Evolutionary conservation across 2,113 vertebrate species (phyloP).

Genomic region (Terrapene triunguis): DNA sequence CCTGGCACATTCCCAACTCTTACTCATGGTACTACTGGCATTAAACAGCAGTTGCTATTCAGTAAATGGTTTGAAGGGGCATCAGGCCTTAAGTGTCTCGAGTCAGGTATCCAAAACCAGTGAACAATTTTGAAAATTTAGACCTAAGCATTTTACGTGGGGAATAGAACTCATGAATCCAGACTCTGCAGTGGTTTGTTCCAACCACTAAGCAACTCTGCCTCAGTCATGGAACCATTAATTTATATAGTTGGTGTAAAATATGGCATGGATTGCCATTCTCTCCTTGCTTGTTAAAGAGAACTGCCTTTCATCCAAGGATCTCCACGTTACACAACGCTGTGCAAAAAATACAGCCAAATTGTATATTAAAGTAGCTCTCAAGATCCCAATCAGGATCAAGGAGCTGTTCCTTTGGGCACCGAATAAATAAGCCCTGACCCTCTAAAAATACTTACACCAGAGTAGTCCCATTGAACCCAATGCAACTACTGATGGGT

Average conservation of each 20-base stretch:
- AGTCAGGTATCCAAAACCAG: background rate
- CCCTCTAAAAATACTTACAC: background rate
- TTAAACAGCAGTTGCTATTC: background rate
- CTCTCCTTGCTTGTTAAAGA: background rate
- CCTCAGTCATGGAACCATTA: background rate
- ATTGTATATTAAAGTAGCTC: background rate
- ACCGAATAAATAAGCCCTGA: background rate
- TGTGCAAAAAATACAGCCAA: background rate
- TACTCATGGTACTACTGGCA: too few species aligned
- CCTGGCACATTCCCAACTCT: background rate
- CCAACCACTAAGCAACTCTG: background rate
- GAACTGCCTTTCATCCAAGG: background rate
- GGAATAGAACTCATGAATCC: background rate
- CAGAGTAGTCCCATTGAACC: background rate
- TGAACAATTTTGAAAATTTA: background rate
- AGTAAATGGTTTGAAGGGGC: background rate
- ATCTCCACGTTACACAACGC: fast-evolving
- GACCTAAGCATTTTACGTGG: background rate
- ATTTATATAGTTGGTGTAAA: background rate
- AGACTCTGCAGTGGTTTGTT: background rate
- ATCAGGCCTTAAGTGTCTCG: background rate
- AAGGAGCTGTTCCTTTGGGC: background rate
- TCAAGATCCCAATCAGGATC: background rate
- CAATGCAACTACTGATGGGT: background rate
- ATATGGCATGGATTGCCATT: background rate